Percentiles rank a stretch among this genome's conserved stretches.
These are phyloP conservation scores for Microchirus variegatus DNA, from an alignment of 2,797 vertebrate genomes.

Conservation along the genomic window DNA sequence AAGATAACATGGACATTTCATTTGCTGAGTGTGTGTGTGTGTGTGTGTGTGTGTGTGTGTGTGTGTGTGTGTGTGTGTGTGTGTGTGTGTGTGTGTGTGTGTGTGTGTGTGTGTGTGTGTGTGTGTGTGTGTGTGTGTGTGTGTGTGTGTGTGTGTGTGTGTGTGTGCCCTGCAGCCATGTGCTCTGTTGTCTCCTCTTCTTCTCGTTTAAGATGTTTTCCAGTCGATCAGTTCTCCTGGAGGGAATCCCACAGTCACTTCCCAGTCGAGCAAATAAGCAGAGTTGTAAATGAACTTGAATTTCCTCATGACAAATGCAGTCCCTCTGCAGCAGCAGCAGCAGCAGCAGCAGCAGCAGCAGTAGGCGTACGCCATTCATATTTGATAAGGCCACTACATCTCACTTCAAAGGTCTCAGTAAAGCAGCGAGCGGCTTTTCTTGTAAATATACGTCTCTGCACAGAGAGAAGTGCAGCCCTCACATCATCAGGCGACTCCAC, in stretches of 20 bases:
- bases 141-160: constrained; percentile 25
- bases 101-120: constrained; percentile 28
- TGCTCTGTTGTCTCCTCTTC: constrained; percentile 42
- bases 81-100: constrained; percentile 28
- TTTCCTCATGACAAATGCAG: constrained; percentile 71
- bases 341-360: no score
- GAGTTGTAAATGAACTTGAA: constrained; percentile 57
- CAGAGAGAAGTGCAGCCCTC: constrained; percentile 24
- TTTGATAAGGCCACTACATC: constrained; percentile 66
- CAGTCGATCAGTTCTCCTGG: constrained; percentile 55
- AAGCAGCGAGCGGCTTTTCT: constrained; percentile 41
- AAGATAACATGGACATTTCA: constrained; percentile 54
- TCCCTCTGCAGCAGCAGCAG: constrained; percentile 45
- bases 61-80: constrained; percentile 25
- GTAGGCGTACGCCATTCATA: constrained; percentile 55
- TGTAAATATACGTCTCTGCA: constrained; percentile 50
- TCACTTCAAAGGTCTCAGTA: constrained; percentile 73
- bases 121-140: constrained; percentile 30
- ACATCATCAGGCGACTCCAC: constrained; percentile 40
- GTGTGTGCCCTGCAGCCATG: constrained; percentile 38
- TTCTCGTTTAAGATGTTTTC: constrained; percentile 34
- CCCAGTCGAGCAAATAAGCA: constrained; percentile 41
- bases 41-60: constrained; percentile 30
- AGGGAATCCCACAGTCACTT: constrained; percentile 53
- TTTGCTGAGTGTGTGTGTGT: constrained; percentile 35